phyloP scores from a whole-genome alignment of 2,888 invertebrate genomes.

The Lordiphosa fenestrarum region DNA sequence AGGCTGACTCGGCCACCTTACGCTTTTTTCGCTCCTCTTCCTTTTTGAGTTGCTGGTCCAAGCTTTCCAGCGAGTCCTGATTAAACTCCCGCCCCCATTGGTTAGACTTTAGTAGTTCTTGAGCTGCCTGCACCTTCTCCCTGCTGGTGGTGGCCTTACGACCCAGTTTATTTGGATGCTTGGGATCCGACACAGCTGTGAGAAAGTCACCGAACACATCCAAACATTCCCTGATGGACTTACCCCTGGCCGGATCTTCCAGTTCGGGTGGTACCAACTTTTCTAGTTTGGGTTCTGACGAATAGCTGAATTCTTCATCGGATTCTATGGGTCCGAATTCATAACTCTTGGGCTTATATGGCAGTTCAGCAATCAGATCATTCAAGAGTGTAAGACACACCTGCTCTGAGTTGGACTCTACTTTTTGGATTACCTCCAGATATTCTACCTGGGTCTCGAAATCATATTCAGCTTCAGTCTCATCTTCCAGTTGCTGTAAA shows the following conservation, averaged over 20 bases:
- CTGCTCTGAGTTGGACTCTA: conserved; percentile 22
- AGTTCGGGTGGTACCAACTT: conserved; percentile 29
- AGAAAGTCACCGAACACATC: conserved; percentile 51
- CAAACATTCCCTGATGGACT: conserved; percentile 57
- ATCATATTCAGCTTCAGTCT: conserved; percentile 42
- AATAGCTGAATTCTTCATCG: conserved; percentile 61
- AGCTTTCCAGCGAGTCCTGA: conserved; percentile 42
- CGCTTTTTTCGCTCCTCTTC: conserved; percentile 42
- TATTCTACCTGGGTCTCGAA: conserved; percentile 30
- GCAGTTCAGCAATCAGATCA: conserved; percentile 48
- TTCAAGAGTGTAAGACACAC: conserved; percentile 44
- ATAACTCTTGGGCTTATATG: conserved; percentile 39
- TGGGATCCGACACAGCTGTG: conserved; percentile 15
- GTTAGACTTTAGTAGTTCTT: conserved; percentile 44
- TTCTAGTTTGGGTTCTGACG: conserved; percentile 30
- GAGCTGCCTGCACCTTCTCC: conserved; percentile 50
- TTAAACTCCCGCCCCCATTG: conserved; percentile 42
- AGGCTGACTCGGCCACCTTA: conserved; percentile 50
- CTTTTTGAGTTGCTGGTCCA: conserved; percentile 55
- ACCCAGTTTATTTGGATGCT: conserved; percentile 3
- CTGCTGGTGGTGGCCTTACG: conserved; percentile 15
- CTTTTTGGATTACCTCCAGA: not conserved
- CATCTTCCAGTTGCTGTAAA: conserved; percentile 62
- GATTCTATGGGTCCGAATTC: conserved; percentile 58
- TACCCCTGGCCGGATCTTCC: conserved; percentile 45